A percentile compares a stretch with the other conserved stretches of the same genome.
phyloP scores from a whole-genome alignment of 2,888 invertebrate species.

The Arctia plantaginis region DNA sequence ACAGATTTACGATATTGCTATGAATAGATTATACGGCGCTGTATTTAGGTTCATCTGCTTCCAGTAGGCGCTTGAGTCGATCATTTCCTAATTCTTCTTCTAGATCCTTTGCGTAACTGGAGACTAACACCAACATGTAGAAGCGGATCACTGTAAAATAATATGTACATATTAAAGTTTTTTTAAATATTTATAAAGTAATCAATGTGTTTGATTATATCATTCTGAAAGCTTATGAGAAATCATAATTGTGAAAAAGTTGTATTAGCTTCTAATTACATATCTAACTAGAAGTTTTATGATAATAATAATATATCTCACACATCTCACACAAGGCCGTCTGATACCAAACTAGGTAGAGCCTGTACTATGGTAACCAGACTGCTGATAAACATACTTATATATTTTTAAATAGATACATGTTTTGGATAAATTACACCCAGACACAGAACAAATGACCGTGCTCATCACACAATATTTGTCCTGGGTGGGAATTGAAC shows the following conservation, averaged over 20 bases:
- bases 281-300: too few relatives aligned
- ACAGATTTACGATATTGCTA: background rate
- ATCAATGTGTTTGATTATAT: background rate
- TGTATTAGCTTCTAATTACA: background rate
- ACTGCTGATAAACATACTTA: too few relatives aligned
- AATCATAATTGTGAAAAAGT: background rate
- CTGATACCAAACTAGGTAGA: too few relatives aligned
- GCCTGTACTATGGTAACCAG: too few relatives aligned
- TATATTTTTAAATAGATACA: too few relatives aligned
- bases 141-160: conserved; percentile 67
- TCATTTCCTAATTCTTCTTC: conserved; percentile 66
- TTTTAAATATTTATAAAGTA: too few relatives aligned
- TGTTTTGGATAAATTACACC: too few relatives aligned
- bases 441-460: too few relatives aligned
- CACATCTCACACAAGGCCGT: too few relatives aligned
- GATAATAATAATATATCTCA: too few relatives aligned
- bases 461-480: too few relatives aligned
- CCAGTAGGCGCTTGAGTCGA: conserved; percentile 62
- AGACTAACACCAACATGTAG: conserved; percentile 79
- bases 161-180: background rate
- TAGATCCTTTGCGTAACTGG: conserved; percentile 73
- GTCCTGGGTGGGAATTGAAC: too few relatives aligned
- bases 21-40: conserved; percentile 28
- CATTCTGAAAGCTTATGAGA: background rate
- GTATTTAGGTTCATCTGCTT: conserved; percentile 68